Percentiles rank a stretch among this genome's conserved stretches.
Conservation (phyloP, 2,888 invertebrate species). For the Allygus modestus region DNA sequence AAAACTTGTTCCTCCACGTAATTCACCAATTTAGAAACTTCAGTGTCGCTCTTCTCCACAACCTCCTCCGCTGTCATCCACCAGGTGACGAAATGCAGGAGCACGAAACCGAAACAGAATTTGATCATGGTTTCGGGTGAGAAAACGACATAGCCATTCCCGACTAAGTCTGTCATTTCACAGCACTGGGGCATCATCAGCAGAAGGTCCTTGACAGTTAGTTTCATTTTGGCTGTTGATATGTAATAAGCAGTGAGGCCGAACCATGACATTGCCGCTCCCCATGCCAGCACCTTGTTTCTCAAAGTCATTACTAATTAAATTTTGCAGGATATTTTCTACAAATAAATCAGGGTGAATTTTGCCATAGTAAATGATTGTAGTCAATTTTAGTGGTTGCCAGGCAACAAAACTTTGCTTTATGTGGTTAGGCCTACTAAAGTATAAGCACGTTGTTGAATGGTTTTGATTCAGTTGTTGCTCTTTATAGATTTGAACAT, state of each 20-base stretch:
- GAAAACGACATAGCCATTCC: neutral
- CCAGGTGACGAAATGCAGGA: neutral
- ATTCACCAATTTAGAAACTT: neutral
- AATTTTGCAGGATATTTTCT: constrained; percentile 1
- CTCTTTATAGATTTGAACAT: too few relatives aligned
- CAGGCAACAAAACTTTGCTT: neutral
- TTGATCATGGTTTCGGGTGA: constrained; percentile 25
- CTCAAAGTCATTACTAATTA: neutral
- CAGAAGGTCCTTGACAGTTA: neutral
- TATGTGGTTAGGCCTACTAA: too few relatives aligned
- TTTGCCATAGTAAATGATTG: neutral
- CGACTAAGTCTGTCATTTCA: constrained; percentile 16
- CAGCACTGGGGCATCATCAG: constrained; percentile 37
- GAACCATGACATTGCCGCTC: neutral
- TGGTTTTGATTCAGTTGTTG: too few relatives aligned
- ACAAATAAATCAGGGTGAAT: neutral
- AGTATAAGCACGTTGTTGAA: too few relatives aligned
- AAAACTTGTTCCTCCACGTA: neutral
- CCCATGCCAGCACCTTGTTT: neutral
- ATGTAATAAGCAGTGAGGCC: constrained; percentile 3
- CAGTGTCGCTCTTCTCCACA: neutral
- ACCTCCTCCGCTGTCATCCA: constrained; percentile 17
- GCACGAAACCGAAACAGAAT: neutral
- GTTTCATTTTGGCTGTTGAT: neutral
- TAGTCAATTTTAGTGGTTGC: neutral